Percentiles rank a stretch among this genome's conserved stretches.
Evolutionary conservation across 2,888 invertebrate species (phyloP).

Genomic region (Polietes domitor): DNA sequence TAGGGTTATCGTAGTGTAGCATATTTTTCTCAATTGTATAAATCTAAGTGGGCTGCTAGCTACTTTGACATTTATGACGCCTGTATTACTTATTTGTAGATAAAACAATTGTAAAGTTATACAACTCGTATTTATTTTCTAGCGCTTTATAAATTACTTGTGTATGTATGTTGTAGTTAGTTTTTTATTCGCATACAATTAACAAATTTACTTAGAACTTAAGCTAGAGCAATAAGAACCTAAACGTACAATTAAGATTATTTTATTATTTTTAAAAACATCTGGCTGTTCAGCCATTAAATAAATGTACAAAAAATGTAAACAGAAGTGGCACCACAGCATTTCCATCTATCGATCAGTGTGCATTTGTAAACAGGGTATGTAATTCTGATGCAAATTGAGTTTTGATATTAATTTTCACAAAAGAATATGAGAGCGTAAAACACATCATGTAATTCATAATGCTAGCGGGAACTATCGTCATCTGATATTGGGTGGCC

Average conservation of each 20-base stretch:
- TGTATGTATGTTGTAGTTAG: too few relatives aligned
- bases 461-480: too few relatives aligned
- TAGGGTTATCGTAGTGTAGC: not conserved
- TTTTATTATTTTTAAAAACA: conserved; percentile 8
- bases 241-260: not conserved
- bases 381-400: too few relatives aligned
- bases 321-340: too few relatives aligned
- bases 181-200: not conserved
- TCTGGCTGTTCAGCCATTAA: not conserved
- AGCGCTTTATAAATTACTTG: not conserved
- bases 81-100: conserved; percentile 12
- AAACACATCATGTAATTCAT: too few relatives aligned
- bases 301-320: not conserved
- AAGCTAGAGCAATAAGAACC: conserved; percentile 5
- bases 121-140: conserved; percentile 10
- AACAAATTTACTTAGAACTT: conserved; percentile 23
- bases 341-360: too few relatives aligned
- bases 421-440: too few relatives aligned
- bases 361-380: too few relatives aligned
- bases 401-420: too few relatives aligned
- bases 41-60: not conserved
- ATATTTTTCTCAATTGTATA: not conserved
- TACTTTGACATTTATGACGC: conserved; percentile 8
- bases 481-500: too few relatives aligned
- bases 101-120: conserved; percentile 12